These are phyloP conservation scores for Serilophus lunatus DNA, from an alignment of 2,113 vertebrate species.

Conservation along the genomic window DNA sequence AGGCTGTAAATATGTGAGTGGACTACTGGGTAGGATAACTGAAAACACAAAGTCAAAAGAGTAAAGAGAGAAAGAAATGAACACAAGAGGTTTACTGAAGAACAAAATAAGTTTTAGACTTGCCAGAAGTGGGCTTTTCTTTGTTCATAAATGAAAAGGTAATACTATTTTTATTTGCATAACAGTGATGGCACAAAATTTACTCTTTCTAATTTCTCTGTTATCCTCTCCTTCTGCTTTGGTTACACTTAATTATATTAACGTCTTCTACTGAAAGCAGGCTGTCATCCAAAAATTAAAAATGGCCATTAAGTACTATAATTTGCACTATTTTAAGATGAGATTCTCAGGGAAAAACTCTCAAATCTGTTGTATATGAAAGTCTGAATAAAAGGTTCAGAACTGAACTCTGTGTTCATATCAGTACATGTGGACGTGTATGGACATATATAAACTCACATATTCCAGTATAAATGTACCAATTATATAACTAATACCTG, in stretches of 20 bases:
- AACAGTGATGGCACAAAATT: neutral
- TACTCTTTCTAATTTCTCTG: neutral
- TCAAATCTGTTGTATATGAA: neutral
- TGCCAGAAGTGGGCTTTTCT: neutral
- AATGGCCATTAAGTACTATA: neutral
- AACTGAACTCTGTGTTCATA: neutral
- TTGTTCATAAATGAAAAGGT: neutral
- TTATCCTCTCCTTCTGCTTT: neutral
- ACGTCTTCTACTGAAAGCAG: neutral
- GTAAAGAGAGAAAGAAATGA: neutral
- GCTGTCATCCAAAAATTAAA: neutral
- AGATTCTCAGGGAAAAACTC: neutral
- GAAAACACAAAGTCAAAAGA: neutral
- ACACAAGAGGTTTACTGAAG: neutral
- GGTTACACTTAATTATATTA: neutral
- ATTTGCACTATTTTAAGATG: neutral
- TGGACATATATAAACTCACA: neutral
- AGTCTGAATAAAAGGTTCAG: neutral
- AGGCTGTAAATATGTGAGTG: neutral
- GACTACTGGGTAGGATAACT: neutral
- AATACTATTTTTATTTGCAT: neutral
- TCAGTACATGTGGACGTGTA: neutral
- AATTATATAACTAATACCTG: neutral
- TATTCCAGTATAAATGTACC: accelerated
- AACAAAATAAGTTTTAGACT: neutral